phyloP scores from a whole-genome alignment of 2,113 vertebrate genomes.

The Dasyprocta punctata region DNA sequence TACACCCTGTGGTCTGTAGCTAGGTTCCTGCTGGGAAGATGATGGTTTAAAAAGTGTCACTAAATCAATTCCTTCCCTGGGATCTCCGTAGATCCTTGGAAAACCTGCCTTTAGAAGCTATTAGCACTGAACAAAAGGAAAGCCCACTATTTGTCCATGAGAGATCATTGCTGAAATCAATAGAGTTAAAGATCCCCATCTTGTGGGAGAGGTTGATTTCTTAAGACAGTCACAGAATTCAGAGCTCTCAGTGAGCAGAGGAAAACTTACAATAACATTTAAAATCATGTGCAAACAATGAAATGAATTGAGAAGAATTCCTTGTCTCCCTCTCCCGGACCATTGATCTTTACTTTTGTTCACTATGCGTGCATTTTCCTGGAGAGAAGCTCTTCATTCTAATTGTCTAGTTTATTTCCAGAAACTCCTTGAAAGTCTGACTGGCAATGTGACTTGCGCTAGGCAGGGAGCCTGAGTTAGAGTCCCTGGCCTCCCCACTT shows the following conservation, averaged over 20 bases:
- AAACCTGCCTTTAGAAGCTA: background rate
- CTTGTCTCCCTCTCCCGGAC: rapidly evolving
- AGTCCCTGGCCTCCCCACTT: background rate
- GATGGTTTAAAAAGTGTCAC: background rate
- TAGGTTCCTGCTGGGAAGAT: background rate
- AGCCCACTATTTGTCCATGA: background rate
- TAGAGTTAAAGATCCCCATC: no score
- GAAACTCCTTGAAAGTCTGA: background rate
- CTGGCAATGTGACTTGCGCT: background rate
- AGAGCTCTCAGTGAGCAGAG: background rate
- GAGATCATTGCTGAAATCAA: background rate
- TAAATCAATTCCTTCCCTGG: background rate
- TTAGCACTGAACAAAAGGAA: background rate
- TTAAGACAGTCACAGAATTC: background rate
- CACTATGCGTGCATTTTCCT: background rate
- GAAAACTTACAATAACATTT: background rate
- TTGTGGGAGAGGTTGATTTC: background rate
- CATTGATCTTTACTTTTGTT: background rate
- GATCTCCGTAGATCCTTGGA: no score
- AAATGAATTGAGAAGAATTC: background rate
- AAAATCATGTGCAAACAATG: background rate
- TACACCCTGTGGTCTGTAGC: background rate
- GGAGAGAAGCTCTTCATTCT: background rate
- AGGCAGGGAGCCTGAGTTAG: background rate
- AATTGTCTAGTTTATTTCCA: background rate